These are phyloP conservation scores for Enchytraeus crypticus DNA, from an alignment of 2,888 invertebrate species.

Conservation along the genomic window DNA sequence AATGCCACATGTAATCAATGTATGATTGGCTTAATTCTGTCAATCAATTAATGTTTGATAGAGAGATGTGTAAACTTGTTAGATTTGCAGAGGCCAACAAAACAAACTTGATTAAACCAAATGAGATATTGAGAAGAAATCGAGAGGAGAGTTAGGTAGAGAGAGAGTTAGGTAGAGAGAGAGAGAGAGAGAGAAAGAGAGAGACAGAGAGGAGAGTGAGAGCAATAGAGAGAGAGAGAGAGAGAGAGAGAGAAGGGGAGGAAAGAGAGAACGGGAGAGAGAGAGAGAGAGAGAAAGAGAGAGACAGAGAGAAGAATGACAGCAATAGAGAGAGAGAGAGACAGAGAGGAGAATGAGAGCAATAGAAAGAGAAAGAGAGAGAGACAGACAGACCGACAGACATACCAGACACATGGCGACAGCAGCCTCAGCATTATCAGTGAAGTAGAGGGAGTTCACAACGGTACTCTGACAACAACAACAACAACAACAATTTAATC, in stretches of 20 bases:
- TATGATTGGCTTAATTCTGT: too few relatives aligned
- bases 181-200: neutral
- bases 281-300: too few relatives aligned
- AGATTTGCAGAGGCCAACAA: neutral
- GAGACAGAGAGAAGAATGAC: too few relatives aligned
- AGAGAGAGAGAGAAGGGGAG: neutral
- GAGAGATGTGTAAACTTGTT: neutral
- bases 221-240: too few relatives aligned
- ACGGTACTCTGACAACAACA: conserved; percentile 9
- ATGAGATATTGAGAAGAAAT: neutral
- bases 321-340: neutral
- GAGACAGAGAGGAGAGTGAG: neutral
- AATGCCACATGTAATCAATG: too few relatives aligned
- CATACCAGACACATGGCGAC: conserved; percentile 35
- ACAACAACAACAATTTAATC: neutral
- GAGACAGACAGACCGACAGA: too few relatives aligned
- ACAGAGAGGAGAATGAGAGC: too few relatives aligned
- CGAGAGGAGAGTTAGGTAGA: neutral
- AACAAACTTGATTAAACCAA: neutral
- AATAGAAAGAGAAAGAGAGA: too few relatives aligned
- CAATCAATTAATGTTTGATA: too few relatives aligned
- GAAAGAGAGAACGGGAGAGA: neutral
- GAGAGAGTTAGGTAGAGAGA: too few relatives aligned
- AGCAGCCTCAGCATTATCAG: conserved; percentile 32
- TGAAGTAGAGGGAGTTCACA: conserved; percentile 30